Base-by-base conservation (phyloP, 2,888 invertebrate species). In the Scaptodrosophila latifasciaeformis region DNA sequence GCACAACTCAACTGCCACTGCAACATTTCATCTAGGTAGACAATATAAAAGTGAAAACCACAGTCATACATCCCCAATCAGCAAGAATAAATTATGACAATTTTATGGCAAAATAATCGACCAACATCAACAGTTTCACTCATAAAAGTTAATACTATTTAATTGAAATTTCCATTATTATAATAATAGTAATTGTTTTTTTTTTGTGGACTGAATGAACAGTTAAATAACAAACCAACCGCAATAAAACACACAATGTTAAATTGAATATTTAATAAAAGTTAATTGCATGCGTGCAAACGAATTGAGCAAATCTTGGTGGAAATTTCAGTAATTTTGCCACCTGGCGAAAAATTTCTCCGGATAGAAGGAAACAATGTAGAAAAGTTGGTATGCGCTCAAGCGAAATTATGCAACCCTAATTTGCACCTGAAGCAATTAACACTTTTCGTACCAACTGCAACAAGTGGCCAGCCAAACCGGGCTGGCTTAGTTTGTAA, bases 91-190 rank as follows among this genome's bases (percentile, higher is more conserved):
- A 69, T 71, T 52, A 68, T 68, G 56, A 45, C 60, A 54, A 29
- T 68, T 68, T 69, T 46, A 71, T 68, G 69, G 72, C 62, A 66
- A 68, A 68, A 69, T 66, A 59, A 49, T 59, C 54, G 54, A 40
- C 46, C 48, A 24, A 19, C 37, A 57, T 37, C 30, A 7, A 12
- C 13, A 12, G 34, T 34, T n/a, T 2, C 15, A 6, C n/a, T 13
- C 50, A 54, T 27, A 54, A 48, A 62, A 55, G 57, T 59, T 57
- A 63, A 67, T 63, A 54, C 55, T 55, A 58, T 67, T 61, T 70
- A 70, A 74, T 74, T 74, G 74, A 62, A 67, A 53, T 51, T 39
- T 17, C 40, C n/a, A n/a, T n/a, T n/a, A n/a, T n/a, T n/a, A n/a
- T n/a, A n/a, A n/a, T n/a, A n/a, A n/a, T n/a, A n/a, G n/a, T n/a